A percentile compares a stretch with the other conserved stretches of the same genome.
Evolutionary conservation across 2,113 vertebrate genomes (phyloP).

Genomic region (Hypanus sabinus): DNA sequence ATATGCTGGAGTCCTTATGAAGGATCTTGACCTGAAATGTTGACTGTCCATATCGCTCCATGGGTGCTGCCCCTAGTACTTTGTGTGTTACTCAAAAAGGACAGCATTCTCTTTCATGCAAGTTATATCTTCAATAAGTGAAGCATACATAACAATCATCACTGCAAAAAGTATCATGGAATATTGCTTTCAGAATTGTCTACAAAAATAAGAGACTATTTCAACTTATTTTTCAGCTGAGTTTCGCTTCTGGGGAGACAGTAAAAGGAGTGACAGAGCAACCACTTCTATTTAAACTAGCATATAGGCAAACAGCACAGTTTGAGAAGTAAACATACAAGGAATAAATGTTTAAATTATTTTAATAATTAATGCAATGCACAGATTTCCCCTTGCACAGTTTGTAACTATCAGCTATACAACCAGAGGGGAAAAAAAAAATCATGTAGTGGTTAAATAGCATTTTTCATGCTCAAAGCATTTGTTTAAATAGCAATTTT

Average conservation of each 20-base stretch:
- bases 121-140: not conserved
- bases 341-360: not conserved
- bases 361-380: conserved; percentile 10
- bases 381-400: not conserved
- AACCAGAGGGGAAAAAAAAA: no score
- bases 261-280: not conserved
- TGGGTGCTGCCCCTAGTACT: no score
- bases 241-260: not conserved
- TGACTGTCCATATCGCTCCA: no score
- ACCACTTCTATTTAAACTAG: not conserved
- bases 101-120: not conserved
- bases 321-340: not conserved
- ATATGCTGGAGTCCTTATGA: no score
- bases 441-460: not conserved
- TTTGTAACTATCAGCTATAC: not conserved
- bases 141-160: not conserved
- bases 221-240: not conserved
- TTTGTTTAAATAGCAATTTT: not conserved
- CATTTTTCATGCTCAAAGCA: not conserved
- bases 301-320: not conserved
- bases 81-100: no score
- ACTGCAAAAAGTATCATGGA: not conserved
- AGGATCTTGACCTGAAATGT: no score
- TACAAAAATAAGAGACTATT: not conserved
- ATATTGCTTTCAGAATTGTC: not conserved